Percentiles rank a stretch among this genome's conserved stretches.
These are phyloP conservation scores for Epirrhoe tristata DNA, from an alignment of 2,888 invertebrate genomes.

Conservation along the genomic window DNA sequence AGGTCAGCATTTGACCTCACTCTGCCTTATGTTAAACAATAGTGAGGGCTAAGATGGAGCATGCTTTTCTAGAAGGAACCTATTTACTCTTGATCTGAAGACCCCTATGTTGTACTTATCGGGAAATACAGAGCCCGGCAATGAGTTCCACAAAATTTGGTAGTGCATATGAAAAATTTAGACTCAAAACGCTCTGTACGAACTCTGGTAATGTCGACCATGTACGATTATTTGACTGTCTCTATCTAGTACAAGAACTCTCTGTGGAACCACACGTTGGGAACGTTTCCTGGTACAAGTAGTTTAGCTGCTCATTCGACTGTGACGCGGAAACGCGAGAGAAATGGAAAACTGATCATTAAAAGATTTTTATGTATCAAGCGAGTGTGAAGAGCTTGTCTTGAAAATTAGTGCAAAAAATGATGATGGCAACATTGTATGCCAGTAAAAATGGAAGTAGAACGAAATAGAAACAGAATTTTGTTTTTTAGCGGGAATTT, in stretches of 20 bases:
- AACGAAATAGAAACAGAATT: not conserved
- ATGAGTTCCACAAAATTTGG: too few relatives aligned
- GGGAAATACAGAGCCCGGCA: too few relatives aligned
- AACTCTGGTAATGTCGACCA: too few relatives aligned
- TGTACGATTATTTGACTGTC: not conserved
- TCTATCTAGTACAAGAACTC: not conserved
- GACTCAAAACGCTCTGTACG: too few relatives aligned
- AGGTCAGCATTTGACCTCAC: too few relatives aligned
- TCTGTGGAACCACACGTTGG: slow-evolving; percentile 18
- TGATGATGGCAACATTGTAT: slow-evolving; percentile 7
- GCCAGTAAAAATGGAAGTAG: slow-evolving; percentile 1
- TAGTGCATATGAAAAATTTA: too few relatives aligned
- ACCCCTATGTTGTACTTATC: too few relatives aligned
- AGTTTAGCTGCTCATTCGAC: slow-evolving; percentile 30
- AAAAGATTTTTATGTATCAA: slow-evolving; percentile 32
- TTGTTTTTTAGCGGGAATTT: too few relatives aligned
- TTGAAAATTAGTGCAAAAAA: slow-evolving; percentile 24
- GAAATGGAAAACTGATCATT: slow-evolving; percentile 43
- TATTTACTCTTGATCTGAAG: too few relatives aligned
- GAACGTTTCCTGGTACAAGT: slow-evolving; percentile 30
- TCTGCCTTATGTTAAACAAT: too few relatives aligned
- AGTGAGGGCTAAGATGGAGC: too few relatives aligned
- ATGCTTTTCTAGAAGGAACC: too few relatives aligned
- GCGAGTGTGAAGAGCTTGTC: slow-evolving; percentile 27
- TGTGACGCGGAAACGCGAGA: slow-evolving; percentile 39